Evolutionary conservation across 2,888 invertebrate genomes (phyloP), one percentile per base, ranked within the genome.

Genomic region (Girardia tigrina): DNA sequence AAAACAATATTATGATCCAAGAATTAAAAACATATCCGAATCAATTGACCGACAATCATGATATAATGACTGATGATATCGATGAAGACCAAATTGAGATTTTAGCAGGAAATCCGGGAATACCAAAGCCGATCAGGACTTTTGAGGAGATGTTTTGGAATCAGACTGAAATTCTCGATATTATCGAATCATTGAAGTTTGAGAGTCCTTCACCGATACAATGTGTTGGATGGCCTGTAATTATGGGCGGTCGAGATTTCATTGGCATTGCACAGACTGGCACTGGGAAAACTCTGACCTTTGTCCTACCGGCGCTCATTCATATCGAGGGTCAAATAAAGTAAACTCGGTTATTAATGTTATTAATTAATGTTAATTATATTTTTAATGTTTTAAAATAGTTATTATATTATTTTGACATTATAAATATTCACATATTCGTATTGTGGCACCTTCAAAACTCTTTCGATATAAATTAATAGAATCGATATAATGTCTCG

Each of bases 211-310:
- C 92, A 0, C 94, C 94, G 0, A 93, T 95, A 80, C 92, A 95
- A 84, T 86, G 89, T 77, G 94, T 95, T 85, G 90, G 92, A 0
- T 97, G 95, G 95, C 95, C 97, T 0, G 88, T 95, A 77, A 86
- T 95, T 0, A 85, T 97, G 56, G 88, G 89, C 81, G 97, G 97
- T 0, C 88, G 90, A 81, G 95, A 97, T 85, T 85, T 95, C 82
- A 94, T 97, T 82, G 95, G 95, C 6, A 94, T 97, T 78, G 95
- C 95, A 73, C 79, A 84, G 82, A 86, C 87, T 20, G 87, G 87
- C 29, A 85, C 86, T 81, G 92, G 94, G 0, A 97, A 97, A 86
- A 97, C 97, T 0, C 86, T 97, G 76, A 94, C 94, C 0, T 95
- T 94, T 81, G 85, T 94, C 0, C 83, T 95, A 75, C 95, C 95